These are phyloP conservation scores for Erebia ligea DNA, from an alignment of 2,888 invertebrate species.

Conservation along the genomic window DNA sequence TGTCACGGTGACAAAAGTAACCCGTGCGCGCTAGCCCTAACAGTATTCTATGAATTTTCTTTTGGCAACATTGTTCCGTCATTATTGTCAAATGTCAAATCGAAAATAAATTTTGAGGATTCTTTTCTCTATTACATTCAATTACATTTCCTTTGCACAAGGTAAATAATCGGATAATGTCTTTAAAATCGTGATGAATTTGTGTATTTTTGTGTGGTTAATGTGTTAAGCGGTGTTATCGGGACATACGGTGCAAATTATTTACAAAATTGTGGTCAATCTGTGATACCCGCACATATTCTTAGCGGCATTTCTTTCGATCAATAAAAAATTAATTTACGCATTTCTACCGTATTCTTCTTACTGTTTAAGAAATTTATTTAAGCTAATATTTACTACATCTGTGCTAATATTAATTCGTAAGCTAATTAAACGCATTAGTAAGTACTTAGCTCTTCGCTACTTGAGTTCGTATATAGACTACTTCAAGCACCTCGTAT, in stretches of 20 bases:
- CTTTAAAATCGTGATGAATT: slow-evolving; percentile 49
- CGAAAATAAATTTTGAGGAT: slow-evolving; percentile 30
- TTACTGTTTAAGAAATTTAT: not conserved
- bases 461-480: not conserved
- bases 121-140: no score
- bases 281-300: slow-evolving; percentile 39
- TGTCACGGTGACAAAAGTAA: no score
- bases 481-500: no score
- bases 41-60: no score
- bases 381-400: not conserved
- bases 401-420: not conserved
- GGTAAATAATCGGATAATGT: slow-evolving; percentile 59
- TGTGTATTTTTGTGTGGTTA: slow-evolving; percentile 33
- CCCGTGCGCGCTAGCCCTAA: no score
- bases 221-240: slow-evolving; percentile 41
- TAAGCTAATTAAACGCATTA: not conserved
- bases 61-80: not conserved
- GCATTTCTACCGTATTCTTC: not conserved
- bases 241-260: slow-evolving; percentile 33
- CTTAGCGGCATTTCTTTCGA: slow-evolving; percentile 41
- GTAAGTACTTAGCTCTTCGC: not conserved
- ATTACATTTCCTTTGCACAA: slow-evolving; percentile 46
- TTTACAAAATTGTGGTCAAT: slow-evolving; percentile 31
- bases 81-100: slow-evolving; percentile 46
- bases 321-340: slow-evolving; percentile 33